Conservation (phyloP, 2,797 vertebrate genomes). For the Alectoris magna region DNA sequence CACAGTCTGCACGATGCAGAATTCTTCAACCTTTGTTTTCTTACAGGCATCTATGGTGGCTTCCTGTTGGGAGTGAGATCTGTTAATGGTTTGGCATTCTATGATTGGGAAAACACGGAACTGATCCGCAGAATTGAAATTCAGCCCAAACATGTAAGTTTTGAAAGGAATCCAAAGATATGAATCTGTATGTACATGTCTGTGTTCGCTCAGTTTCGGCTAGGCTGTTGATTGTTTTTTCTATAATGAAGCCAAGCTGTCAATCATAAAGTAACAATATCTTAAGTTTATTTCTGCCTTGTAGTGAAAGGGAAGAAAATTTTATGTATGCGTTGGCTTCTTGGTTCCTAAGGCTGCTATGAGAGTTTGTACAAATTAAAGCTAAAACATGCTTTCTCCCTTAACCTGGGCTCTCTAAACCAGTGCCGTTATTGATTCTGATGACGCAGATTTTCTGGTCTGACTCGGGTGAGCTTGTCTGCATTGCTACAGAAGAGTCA, state of each 20-base stretch:
- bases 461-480: slow-evolving; percentile 97
- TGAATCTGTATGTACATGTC: neutral
- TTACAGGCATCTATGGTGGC: slow-evolving; percentile 94
- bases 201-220: neutral
- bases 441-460: slow-evolving; percentile 96
- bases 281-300: neutral
- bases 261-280: neutral
- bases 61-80: slow-evolving; percentile 95
- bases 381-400: neutral
- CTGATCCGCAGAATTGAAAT: slow-evolving; percentile 97
- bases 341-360: neutral
- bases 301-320: neutral
- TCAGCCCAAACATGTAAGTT: slow-evolving; percentile 95
- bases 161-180: neutral
- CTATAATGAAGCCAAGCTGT: neutral
- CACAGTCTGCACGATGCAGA: neutral
- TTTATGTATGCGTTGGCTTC: neutral
- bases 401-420: neutral
- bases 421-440: neutral
- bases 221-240: neutral
- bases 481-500: slow-evolving; percentile 98
- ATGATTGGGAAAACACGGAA: slow-evolving; percentile 98
- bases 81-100: slow-evolving; percentile 95
- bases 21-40: neutral
- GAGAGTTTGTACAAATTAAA: neutral